Evolutionary conservation across 2,113 vertebrate species (phyloP), one percentile per base, ranked within the genome.

Genomic region (Rostratula benghalensis): DNA sequence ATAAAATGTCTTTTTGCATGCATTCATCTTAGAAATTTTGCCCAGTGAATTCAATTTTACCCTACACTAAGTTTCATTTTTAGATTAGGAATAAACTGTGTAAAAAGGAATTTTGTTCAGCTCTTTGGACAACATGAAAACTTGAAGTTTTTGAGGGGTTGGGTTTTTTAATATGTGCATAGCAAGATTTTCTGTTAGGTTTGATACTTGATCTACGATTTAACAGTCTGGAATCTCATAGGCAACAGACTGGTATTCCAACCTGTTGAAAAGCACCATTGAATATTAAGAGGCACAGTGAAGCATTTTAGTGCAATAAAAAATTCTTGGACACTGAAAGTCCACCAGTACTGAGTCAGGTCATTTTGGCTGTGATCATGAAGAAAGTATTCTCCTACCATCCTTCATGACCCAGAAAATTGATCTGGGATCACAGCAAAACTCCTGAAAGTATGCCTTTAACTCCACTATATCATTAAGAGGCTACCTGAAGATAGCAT

Each of bases 131-230:
- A 83, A 79, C 4, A 83, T 5, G 16, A 68, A 79, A 91, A 64
- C 19, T 60, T 12, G 59, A 77, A 11, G 2, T 30, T 64, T 63
- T 6, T 2, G 14, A 17, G 7, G 2, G 1, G 3, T 6, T 2
- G 13, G 11, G 1, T 2, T 20, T 73, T 68, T 85, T 67, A 18
- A 28, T 31, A 45, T 46, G 6, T 67, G 6, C 9, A 17, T 51
- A 60, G 16, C 31, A 91, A 75, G 31, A 54, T 71, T 83, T 94
- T 88, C 24, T 87, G 12, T 67, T 78, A 77, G 19, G 11, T 78
- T 87, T 93, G 64, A 41, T 65, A 43, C 28, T 20, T 86, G 37
- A 74, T 46, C 35, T 84, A 30, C 2, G 4, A 37, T 65, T 65
- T 75, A 75, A 50, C n/a, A 43, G 21, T 76, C 56, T 81, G 59